Evolutionary conservation across 2,113 vertebrate genomes (phyloP), one percentile per base, ranked within the genome.

Genomic region (Cephalophus harveyi): DNA sequence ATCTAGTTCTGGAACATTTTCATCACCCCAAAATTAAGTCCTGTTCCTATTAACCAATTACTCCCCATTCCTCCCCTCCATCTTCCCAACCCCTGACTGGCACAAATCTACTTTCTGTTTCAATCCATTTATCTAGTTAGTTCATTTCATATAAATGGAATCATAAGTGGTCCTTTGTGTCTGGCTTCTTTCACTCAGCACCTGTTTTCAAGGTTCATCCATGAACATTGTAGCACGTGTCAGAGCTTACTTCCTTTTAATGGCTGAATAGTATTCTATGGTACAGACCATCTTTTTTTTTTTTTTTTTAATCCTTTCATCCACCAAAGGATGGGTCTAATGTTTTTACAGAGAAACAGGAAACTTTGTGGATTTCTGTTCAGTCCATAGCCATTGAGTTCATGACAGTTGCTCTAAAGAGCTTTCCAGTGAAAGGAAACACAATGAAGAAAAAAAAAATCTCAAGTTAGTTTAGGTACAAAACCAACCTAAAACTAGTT

Each of bases 151-250:
- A 5, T 10, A 27, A 43, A 27, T 1, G 17, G 30, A 8, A 4
- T 64, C 28, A 21, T 7, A 25, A 0, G 15, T 23, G 48, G 28
- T 10, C 23, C 1, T 48, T 54, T 9, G 71, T 8, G 57, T 48
- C 43, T 28, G 54, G 21, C 64, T 40, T 91, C 81, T 91, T 50
- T 33, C 55, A 27, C 79, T 15, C 33, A 62, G 50, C 40, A 16
- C 1, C 28, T 11, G n/a, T 78, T 54, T 43, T 36, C 15, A 76
- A 78, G 83, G 54, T 30, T 5, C 27, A 4, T 17, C 55, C 54
- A 14, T 3, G 3, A 8, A 59, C 57, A 59, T 13, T 1, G 13
- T 25, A 76, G 28, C 28, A 0, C 0, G 2, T 28, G 6, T 23
- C 81, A 46, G 55, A 6, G 11, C 10, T 27, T 84, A 36, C 0